Base-by-base conservation (phyloP, 2,888 invertebrate genomes). In the Nephrotoma guestfalica region DNA sequence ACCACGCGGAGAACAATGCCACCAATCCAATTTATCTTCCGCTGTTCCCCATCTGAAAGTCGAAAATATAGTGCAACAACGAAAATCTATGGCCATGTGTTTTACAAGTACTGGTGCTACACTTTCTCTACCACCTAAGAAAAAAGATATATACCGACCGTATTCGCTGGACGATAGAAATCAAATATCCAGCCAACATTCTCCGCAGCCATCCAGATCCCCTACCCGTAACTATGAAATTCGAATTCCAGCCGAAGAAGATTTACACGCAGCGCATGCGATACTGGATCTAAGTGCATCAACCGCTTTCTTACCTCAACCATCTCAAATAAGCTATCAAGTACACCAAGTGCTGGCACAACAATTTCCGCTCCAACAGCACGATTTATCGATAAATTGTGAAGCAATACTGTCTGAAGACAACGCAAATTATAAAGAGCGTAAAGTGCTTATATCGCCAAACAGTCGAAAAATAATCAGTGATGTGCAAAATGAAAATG, bases 71-170 rank as follows among this genome's bases (percentile, higher is more conserved):
- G 86, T 87, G 41, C 90, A 90, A 86, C 90, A 90, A 86, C 89
- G 94, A 90, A 96, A 96, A 91, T 96, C 96, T 87, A 93, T 95
- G 88, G 93, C 96, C 83, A 96, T 96, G 95, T 96, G 96, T 90
- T 96, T 95, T 91, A 96, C 96, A 86, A 96, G 96, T 91, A 96
- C 96, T 15, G 96, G 96, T 85, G 94, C 96, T n/a, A 94, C 96
- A 57, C 92, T 96, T 41, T 96, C 96, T 87, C 92, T 97, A 89
- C 97, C 97, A 88, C 97, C 97, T 3, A 97, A 97, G 91, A 97
- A 97, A 91, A 97, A 97, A 91, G 97, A 97, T 91, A 96, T 97
- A 89, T 97, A 97, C 91, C 93, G 97, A 88, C 97, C 97, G 0
- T 97, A 97, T 92, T 97, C 96, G 88, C 92, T 96, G 88, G 96